Evolutionary conservation across 2,888 invertebrate genomes (phyloP).

Genomic region (Noctuana brunneofusca): DNA sequence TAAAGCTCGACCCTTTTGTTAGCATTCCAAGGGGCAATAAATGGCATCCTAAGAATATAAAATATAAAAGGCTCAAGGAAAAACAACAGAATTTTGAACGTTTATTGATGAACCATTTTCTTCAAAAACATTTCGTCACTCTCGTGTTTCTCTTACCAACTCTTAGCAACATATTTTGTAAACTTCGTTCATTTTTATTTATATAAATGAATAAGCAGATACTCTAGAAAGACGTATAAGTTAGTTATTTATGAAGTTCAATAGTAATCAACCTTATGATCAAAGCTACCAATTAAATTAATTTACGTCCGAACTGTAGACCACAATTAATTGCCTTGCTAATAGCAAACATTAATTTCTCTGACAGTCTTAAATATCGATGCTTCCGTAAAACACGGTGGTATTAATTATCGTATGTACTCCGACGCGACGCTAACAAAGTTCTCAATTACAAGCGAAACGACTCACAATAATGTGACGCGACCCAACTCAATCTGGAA

Average conservation of each 20-base stretch:
- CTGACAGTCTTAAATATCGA: conserved; percentile 11
- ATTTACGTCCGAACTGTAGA: conserved; percentile 3
- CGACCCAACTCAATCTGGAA: conserved; percentile 63
- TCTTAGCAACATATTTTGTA: too few species aligned
- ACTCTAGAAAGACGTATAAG: background rate
- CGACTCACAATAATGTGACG: conserved; percentile 51
- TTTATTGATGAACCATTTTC: background rate
- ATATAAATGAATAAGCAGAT: too few species aligned
- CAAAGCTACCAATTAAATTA: background rate
- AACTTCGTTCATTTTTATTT: too few species aligned
- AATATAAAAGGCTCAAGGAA: conserved; percentile 4
- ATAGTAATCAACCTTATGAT: background rate
- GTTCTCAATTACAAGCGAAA: conserved; percentile 57
- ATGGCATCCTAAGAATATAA: conserved; percentile 14
- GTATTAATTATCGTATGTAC: conserved; percentile 14
- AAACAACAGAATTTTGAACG: conserved; percentile 11
- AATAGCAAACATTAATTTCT: conserved; percentile 9
- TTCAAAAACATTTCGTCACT: background rate
- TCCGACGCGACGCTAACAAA: conserved; percentile 52
- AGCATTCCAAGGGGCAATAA: conserved; percentile 20
- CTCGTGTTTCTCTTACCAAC: too few species aligned
- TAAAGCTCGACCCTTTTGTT: conserved; percentile 24
- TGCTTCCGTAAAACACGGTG: background rate
- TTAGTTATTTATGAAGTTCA: background rate
- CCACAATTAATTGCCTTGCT: conserved; percentile 13